Evolutionary conservation across 2,113 vertebrate genomes (phyloP).

Genomic region (Pterophyllum scalare): DNA sequence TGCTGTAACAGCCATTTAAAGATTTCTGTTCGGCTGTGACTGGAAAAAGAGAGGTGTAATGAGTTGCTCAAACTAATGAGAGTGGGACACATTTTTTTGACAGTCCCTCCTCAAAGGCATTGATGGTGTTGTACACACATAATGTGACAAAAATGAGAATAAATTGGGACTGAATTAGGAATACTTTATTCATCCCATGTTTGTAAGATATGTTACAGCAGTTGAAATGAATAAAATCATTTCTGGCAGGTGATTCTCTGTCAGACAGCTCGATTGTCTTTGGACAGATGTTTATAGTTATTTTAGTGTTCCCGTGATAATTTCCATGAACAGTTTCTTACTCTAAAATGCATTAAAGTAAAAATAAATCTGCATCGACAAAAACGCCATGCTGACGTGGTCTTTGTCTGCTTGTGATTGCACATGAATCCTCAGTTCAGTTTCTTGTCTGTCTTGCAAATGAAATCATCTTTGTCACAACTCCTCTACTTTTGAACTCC

Average conservation of each 20-base stretch:
- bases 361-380: fast-evolving
- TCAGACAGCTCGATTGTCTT: neutral
- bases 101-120: neutral
- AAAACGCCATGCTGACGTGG: neutral
- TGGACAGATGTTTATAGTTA: too few relatives aligned
- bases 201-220: neutral
- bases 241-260: neutral
- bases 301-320: neutral
- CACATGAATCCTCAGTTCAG: too few relatives aligned
- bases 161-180: neutral
- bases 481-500: too few relatives aligned
- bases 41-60: neutral
- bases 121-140: neutral
- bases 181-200: neutral
- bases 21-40: neutral
- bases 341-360: neutral
- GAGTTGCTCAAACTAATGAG: neutral
- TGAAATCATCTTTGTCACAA: too few relatives aligned
- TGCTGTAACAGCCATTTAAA: neutral
- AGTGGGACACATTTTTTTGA: neutral
- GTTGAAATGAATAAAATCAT: neutral
- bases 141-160: neutral
- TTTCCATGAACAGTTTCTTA: neutral
- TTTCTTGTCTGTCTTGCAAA: too few relatives aligned
- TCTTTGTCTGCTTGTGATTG: too few relatives aligned